A percentile compares a stretch with the other conserved stretches of the same genome.
These are phyloP conservation scores for Penaeus indicus DNA, from an alignment of 1,140 invertebrate species.

Conservation along the genomic window DNA sequence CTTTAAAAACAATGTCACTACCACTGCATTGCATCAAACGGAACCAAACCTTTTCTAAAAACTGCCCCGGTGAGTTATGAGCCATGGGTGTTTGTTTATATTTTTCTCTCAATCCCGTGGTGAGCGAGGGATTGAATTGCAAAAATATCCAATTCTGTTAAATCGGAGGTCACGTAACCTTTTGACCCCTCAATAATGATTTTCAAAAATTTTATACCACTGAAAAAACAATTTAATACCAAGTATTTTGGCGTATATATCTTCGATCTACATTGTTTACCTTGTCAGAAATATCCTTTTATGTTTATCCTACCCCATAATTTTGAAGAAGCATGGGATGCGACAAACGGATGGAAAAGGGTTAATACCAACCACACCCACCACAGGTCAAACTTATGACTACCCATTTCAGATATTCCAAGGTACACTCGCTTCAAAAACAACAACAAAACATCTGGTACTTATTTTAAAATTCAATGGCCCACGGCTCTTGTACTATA, in stretches of 20 bases:
- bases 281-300: conserved; percentile 29
- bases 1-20: conserved; percentile 1
- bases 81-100: conserved; percentile 22
- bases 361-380: not conserved
- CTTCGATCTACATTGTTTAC: not conserved
- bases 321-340: conserved; percentile 24
- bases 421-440: not conserved
- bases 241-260: conserved; percentile 13
- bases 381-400: conserved; percentile 32
- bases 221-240: conserved; percentile 1
- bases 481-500: not conserved
- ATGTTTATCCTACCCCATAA: conserved; percentile 25
- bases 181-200: conserved; percentile 25
- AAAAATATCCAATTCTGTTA: conserved; percentile 20
- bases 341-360: not conserved
- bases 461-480: conserved; percentile 3
- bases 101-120: conserved; percentile 1
- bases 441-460: conserved; percentile 11
- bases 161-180: conserved; percentile 7
- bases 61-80: conserved; percentile 10
- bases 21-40: conserved; percentile 33
- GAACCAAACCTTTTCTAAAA: conserved; percentile 25
- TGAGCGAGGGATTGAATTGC: not conserved
- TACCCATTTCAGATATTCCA: not conserved
- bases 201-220: not conserved